Base-by-base conservation (phyloP, 2,113 vertebrate genomes). In the Rhinoderma darwinii region DNA sequence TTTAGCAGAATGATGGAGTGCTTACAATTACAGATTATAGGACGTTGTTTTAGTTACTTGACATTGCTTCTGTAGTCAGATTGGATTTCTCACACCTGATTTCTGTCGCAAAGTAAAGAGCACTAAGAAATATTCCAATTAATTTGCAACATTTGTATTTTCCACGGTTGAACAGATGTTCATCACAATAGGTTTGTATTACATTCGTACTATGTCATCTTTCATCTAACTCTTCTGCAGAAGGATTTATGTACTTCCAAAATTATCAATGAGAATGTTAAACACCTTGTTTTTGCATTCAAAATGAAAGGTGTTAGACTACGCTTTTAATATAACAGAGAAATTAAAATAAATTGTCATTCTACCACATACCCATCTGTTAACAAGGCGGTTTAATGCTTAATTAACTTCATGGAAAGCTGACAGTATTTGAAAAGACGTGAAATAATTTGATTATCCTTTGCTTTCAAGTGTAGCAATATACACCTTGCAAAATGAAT, bases 391-490 rank as follows among this genome's bases (percentile, higher is more conserved):
- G 37, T 77, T 78, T 50, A 85, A 85, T 78, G 74, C 73, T 43
- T 78, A 85, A 85, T 85, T 85, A 85, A 66, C 39, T 66, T 35
- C 27, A 78, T 44, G 47, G 41, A 78, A 63, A 47, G 20, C 74
- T 39, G 74, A 77, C 27, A 35, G 25, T 12, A 37, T 47, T 51
- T 77, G 51, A 47, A 77, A 44, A 37, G 41, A 35, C 47, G 54
- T 35, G 74, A 85, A 77, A 68, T 85, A 66, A 85, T 84, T 74
- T 22, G 22, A 47, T 84, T 74, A 74, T 73, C 4, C 5, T 51
- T 54, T 4, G 37, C 77, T 80, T 80, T 10, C 37, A 81, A 63
- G 56, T 82, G 37, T 18, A 66, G n/a, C 39, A 30, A 30, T 37
- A 44, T 66, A 44, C 56, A 43, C 80, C n/a, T 6, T 30, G 7